Evolutionary conservation across 2,888 invertebrate genomes (phyloP).

Genomic region (Teinopalpus imperialis): DNA sequence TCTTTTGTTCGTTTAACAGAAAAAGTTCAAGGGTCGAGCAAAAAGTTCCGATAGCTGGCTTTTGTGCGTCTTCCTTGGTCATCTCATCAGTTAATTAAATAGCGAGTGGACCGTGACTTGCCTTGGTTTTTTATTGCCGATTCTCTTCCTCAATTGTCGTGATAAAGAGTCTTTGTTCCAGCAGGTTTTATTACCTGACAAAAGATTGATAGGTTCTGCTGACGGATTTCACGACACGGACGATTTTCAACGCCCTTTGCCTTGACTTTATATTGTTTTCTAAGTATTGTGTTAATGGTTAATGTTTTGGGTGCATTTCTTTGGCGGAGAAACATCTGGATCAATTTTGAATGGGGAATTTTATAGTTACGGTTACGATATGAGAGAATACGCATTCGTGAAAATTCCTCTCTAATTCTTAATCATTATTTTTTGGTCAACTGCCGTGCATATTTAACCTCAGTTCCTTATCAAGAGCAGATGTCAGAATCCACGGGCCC

Average conservation of each 20-base stretch:
- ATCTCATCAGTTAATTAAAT: conserved; percentile 28
- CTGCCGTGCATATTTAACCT: too few relatives aligned
- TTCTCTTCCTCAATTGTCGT: conserved; percentile 27
- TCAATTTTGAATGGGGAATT: too few relatives aligned
- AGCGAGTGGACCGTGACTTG: conserved; percentile 25
- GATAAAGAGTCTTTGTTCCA: conserved; percentile 27
- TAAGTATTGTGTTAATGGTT: conserved; percentile 1
- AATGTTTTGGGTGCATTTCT: too few relatives aligned
- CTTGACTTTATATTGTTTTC: conserved; percentile 11
- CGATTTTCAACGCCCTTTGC: conserved; percentile 15
- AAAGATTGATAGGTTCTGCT: conserved; percentile 25
- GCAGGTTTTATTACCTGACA: conserved; percentile 20
- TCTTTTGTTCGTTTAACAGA: conserved; percentile 18
- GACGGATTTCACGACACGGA: conserved; percentile 8
- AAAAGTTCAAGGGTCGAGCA: conserved; percentile 25
- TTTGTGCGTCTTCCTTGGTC: conserved; percentile 24
- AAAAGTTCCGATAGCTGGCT: conserved; percentile 23
- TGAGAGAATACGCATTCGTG: too few relatives aligned
- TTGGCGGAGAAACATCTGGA: too few relatives aligned
- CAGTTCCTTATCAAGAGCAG: too few relatives aligned
- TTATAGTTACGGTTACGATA: too few relatives aligned
- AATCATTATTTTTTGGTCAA: too few relatives aligned
- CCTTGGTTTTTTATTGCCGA: conserved; percentile 27
- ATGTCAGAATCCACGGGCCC: too few relatives aligned
- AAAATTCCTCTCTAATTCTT: too few relatives aligned